Base-by-base conservation (phyloP, 23 tunicate genomes). In the Pegea sp. region DNA sequence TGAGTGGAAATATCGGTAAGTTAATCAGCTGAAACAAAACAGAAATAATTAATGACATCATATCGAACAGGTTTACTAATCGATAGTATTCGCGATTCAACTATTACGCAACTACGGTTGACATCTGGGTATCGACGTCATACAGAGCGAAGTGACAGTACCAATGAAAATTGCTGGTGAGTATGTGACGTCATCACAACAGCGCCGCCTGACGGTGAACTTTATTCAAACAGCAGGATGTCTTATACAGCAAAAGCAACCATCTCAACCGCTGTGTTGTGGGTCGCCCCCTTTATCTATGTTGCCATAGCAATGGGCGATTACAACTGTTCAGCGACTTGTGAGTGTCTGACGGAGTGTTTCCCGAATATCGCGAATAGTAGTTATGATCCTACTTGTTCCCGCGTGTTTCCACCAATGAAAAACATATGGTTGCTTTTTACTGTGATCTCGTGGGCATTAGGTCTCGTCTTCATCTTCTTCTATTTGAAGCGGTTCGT, bases 1-100 rank as follows among this genome's bases (percentile, higher is more conserved):
- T 81, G 78, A 57, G 93, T 32, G 93, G 93, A 46, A 81, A 81
- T 53, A 81, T 81, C 27, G 75, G 93, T 81, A 60, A 52, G 76
- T 18, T 38, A 16, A 16, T 38, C 16, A n/a, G n/a, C n/a, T n/a
- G n/a, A n/a, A n/a, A n/a, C n/a, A n/a, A 38, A 38, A 8, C 46
- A 38, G 16, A 38, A 8, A 38, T 8, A 38, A 16, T 38, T 11
- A 16, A 11, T 16, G 11, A 16, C 46, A 27, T 49, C 5, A 23
- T 1, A 22, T 30, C 53, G 38, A 58, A 1, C 66, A 79, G 92
- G 92, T 20, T 56, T 79, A n/a, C 53, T 79, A 28, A 70, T 79
- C 48, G 78, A 79, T 53, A 58, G 69, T 57, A 79, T 79, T 20
- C 62, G 92, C 2, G 66, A 77, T 32, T 60, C 52, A 30, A 79